Conservation (phyloP, 2,797 vertebrate genomes). For the Epinephelus awoara region DNA sequence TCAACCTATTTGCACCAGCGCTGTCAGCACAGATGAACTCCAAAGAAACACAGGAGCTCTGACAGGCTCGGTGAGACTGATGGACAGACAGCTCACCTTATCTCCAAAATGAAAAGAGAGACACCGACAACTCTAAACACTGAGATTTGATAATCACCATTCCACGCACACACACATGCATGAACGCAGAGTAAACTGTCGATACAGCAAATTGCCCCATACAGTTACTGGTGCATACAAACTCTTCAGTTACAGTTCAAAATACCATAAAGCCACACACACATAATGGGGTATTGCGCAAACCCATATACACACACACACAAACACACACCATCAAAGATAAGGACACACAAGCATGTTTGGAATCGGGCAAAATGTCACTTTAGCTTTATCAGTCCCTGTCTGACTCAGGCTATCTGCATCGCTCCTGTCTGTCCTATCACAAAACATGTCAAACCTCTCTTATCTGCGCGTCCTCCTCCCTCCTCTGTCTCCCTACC, state of each 20-base stretch:
- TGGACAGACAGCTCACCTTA: constrained; percentile 48
- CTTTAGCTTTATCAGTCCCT: constrained; percentile 66
- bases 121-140: constrained; percentile 30
- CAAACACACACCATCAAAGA: constrained; percentile 57
- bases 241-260: constrained; percentile 38
- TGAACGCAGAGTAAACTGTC: constrained; percentile 29
- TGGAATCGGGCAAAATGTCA: constrained; percentile 75
- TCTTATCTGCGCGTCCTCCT: constrained; percentile 51
- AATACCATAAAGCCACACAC: constrained; percentile 34
- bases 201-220: constrained; percentile 27
- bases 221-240: constrained; percentile 11
- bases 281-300: constrained; percentile 39
- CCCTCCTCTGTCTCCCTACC: constrained; percentile 55
- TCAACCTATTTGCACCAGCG: neutral
- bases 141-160: constrained; percentile 42
- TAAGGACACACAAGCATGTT: constrained; percentile 69
- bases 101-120: constrained; percentile 40
- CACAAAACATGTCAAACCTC: constrained; percentile 62
- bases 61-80: constrained; percentile 30
- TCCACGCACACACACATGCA: constrained; percentile 17
- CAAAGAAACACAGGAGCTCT: constrained; percentile 29
- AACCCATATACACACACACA: constrained; percentile 39
- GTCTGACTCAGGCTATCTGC: constrained; percentile 58
- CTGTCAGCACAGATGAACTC: constrained; percentile 35
- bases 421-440: constrained; percentile 64